Base-by-base conservation (phyloP, 1,140 invertebrate genomes). In the Megalopta genalis region DNA sequence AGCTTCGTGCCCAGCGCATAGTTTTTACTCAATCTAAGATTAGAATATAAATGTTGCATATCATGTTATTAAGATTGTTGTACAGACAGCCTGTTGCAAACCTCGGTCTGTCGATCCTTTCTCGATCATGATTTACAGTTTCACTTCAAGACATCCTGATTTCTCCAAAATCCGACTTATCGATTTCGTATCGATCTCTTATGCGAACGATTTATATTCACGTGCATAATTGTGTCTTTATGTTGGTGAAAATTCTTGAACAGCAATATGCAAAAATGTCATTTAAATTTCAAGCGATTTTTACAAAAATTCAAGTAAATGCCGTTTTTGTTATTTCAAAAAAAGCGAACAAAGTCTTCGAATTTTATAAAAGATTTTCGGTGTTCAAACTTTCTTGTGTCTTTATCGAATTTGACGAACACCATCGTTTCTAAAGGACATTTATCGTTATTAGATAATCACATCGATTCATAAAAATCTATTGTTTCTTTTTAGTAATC, bases 1-100 rank as follows among this genome's bases (percentile, higher is more conserved):
- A 78, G 76, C 76, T 78, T 78, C 76, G 76, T 93, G 92, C 92
- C 92, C 92, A 93, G 92, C 91, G 90, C 89, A 91, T 88, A 91
- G 90, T 88, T 91, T 88, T 88, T 92, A 92, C 88, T 87, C 88
- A 89, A 87, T 90, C 76, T 92, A 93, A 90, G 90, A 87, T 92
- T 92, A 92, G 92, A 91, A 92, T 91, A 92, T 92, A 93, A 93
- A 93, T 93, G 91, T 93, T 93, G 91, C 92, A 93, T 93, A 93
- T 93, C 92, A 93, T 93, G 91, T 92, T 92, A 91, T 91, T 78
- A 92, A 93, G 92, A 93, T 93, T 93, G 91, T 93, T 92, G 92
- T 92, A 91, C 90, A 91, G 89, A 64, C 76, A 78, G 60, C 76
- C 69, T 78, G 76, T 78, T 78, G 69, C 76, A 88, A 86, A 66